Conservation (phyloP, 2,888 invertebrate genomes). For the Cataglyphis rosenhaueri region DNA sequence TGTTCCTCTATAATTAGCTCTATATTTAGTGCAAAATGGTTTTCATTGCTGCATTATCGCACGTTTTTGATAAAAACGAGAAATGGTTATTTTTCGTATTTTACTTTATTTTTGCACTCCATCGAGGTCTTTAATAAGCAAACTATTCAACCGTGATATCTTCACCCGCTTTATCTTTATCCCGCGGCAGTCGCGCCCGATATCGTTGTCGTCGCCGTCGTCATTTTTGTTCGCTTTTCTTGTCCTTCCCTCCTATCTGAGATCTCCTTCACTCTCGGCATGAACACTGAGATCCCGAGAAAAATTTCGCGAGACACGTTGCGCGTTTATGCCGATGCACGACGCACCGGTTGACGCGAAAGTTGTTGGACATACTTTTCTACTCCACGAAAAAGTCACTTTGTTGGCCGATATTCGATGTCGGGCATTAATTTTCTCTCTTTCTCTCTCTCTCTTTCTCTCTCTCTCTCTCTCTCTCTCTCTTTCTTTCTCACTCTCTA, state of each 20-base stretch:
- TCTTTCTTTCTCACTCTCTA: slow-evolving; percentile 25
- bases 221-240: slow-evolving; percentile 26
- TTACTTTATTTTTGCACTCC: slow-evolving; percentile 23
- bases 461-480: slow-evolving; percentile 14
- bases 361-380: slow-evolving; percentile 43
- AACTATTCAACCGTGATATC: slow-evolving; percentile 26
- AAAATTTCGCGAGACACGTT: slow-evolving; percentile 34
- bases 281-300: slow-evolving; percentile 20
- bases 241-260: not conserved
- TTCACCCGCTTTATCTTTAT: slow-evolving; percentile 39
- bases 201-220: not conserved
- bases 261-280: slow-evolving; percentile 17
- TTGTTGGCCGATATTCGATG: slow-evolving; percentile 41
- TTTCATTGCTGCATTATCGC: slow-evolving; percentile 6
- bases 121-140: slow-evolving; percentile 23
- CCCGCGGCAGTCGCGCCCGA: slow-evolving; percentile 36
- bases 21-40: not conserved
- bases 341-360: slow-evolving; percentile 25
- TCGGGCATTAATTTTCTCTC: slow-evolving; percentile 46
- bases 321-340: slow-evolving; percentile 34
- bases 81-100: not conserved
- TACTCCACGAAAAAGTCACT: slow-evolving; percentile 39
- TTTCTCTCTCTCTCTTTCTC: slow-evolving; percentile 11
- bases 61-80: slow-evolving; percentile 10
- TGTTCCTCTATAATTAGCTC: slow-evolving; percentile 25